phyloP scores from a whole-genome alignment of 2,113 vertebrate species.

The Calidris pugnax region DNA sequence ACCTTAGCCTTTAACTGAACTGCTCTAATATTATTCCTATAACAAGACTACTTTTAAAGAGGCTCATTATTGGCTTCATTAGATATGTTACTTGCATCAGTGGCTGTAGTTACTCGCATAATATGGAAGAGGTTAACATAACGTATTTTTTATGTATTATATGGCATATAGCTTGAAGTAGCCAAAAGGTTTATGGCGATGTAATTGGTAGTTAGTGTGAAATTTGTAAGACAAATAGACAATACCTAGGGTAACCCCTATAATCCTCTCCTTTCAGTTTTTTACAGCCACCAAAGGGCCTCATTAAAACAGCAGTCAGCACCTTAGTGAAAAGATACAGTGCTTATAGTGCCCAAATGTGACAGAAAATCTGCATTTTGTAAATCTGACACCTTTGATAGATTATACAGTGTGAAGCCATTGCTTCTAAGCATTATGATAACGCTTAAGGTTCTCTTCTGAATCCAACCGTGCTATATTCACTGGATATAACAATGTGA shows the following conservation, averaged over 20 bases:
- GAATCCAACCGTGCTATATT: constrained; percentile 79
- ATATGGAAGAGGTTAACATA: constrained; percentile 83
- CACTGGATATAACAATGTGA: constrained; percentile 78
- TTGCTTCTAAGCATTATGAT: constrained; percentile 82
- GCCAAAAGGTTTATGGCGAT: constrained; percentile 92
- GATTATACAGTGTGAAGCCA: constrained; percentile 86
- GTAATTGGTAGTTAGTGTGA: constrained; percentile 96
- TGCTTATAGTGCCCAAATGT: constrained; percentile 83
- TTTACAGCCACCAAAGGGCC: constrained; percentile 92
- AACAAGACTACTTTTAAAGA: constrained; percentile 89
- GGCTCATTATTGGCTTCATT: constrained; percentile 92
- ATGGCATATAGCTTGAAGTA: constrained; percentile 84
- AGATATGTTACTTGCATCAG: constrained; percentile 88
- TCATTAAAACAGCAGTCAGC: constrained; percentile 89
- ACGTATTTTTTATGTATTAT: constrained; percentile 84
- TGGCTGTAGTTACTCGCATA: constrained; percentile 83
- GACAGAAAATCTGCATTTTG: constrained; percentile 88
- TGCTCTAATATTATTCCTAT: constrained; percentile 83
- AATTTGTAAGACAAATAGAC: constrained; percentile 97
- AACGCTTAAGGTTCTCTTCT: constrained; percentile 79
- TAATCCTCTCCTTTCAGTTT: constrained; percentile 84
- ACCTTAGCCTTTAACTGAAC: constrained; percentile 81
- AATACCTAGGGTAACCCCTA: constrained; percentile 85
- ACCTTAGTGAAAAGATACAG: constrained; percentile 84
- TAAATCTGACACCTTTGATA: constrained; percentile 90